Base-by-base conservation (phyloP, 2,113 vertebrate species). In the Sceloporus tristichus region DNA sequence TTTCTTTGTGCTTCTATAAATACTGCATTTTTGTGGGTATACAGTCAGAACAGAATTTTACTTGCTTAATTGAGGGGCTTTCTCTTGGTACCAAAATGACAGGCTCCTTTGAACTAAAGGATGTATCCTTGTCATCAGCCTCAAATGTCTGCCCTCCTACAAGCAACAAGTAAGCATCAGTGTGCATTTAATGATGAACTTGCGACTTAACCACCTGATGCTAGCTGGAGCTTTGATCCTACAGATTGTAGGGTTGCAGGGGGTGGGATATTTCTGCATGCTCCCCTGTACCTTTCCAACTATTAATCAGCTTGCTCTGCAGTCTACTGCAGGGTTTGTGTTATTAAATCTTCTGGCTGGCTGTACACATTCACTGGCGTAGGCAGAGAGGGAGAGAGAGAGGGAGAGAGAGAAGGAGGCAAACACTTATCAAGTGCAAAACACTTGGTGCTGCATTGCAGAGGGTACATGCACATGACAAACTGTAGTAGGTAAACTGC, bases 331-430 rank as follows among this genome's bases (percentile, higher is more conserved):
- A 0, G 95, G 84, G 87, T 88, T 93, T 92, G 95, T 91, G 92
- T 94, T 94, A 94, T 95, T 94, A 95, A 92, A 95, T 91, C 92
- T 94, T 90, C 90, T 92, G 80, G 90, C 92, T 95, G 93, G 94
- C 94, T 92, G 91, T 79, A 93, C 93, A 94, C 82, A 86, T 95
- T 95, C 91, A 53, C 92, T 94, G 91, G 89, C 93, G 94, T 93
- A 92, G 92, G 82, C 90, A 91, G 0, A 23, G 68, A 76, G 94
- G 92, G 74, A 70, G 93, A 94, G 94, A 93, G 92, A 90, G 90
- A 88, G 90, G 92, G 73, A 73, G 94, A 94, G 74, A 70, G 93
- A 94, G 94, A 93, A 93, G 91, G 90, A 88, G 90, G 92, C 92
- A 92, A 93, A 89, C 81, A 53, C 92, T 92, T 93, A 86, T 87